Evolutionary conservation across 2,113 vertebrate genomes (phyloP).

Genomic region (Alouatta palliata): DNA sequence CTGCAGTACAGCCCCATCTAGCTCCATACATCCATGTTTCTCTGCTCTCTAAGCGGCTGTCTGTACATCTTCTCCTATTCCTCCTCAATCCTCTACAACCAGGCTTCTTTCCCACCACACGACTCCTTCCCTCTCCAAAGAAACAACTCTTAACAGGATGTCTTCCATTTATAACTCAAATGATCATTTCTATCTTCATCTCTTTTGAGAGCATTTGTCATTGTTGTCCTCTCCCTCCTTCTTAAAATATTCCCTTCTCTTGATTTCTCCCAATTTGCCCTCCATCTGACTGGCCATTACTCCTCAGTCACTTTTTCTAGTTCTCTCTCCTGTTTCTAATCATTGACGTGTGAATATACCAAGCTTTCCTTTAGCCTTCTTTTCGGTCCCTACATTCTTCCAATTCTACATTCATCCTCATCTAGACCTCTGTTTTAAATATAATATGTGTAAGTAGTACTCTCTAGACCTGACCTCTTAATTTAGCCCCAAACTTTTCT

Average conservation of each 20-base stretch:
- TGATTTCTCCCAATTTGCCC: not conserved
- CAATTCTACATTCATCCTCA: not conserved
- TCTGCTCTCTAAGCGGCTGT: not conserved
- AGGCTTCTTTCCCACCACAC: not conserved
- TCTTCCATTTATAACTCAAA: not conserved
- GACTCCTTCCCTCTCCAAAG: not conserved
- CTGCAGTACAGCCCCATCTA: not conserved
- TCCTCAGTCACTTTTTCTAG: not conserved
- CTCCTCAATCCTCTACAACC: not conserved
- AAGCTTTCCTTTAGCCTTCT: not conserved
- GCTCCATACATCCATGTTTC: not conserved
- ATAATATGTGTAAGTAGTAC: not conserved
- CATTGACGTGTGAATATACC: not conserved
- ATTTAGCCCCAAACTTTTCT: not conserved
- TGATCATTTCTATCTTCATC: not conserved
- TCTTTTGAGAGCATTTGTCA: not conserved
- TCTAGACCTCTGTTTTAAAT: not conserved
- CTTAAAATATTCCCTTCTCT: not conserved
- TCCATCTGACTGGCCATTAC: not conserved
- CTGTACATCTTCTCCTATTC: not conserved
- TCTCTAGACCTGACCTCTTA: not conserved
- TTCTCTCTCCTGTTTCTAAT: not conserved
- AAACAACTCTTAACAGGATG: not conserved
- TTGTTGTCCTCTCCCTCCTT: not conserved
- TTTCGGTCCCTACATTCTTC: not conserved